Evolutionary conservation across 2,888 invertebrate species (phyloP).

Genomic region (Scaeva pyrastri): DNA sequence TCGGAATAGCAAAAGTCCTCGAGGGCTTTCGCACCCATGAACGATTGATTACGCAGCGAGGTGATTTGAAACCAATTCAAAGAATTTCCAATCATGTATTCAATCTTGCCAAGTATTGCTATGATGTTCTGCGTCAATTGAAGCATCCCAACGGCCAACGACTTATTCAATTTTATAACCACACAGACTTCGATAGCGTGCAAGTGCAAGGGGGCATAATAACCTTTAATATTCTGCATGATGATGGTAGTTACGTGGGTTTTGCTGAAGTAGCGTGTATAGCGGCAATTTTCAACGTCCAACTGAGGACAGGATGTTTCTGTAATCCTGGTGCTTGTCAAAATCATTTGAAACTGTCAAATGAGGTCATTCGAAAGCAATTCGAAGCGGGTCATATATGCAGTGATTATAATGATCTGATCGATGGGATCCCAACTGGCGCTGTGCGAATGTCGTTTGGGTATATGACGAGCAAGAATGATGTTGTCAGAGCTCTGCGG

Average conservation of each 20-base stretch:
- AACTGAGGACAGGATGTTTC: conserved; percentile 96
- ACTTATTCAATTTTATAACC: conserved; percentile 89
- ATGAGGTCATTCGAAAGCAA: conserved; percentile 89
- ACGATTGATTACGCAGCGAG: conserved; percentile 85
- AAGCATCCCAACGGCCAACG: conserved; percentile 90
- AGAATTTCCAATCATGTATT: conserved; percentile 90
- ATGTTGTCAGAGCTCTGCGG: conserved; percentile 89
- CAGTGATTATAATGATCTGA: conserved; percentile 93
- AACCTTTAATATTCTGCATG: conserved; percentile 93
- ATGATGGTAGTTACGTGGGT: conserved; percentile 92
- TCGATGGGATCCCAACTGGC: conserved; percentile 95
- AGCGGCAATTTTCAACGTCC: conserved; percentile 93
- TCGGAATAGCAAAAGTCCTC: conserved; percentile 91
- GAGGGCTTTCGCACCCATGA: conserved; percentile 92
- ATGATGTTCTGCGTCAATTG: conserved; percentile 86
- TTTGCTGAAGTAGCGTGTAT: conserved; percentile 96
- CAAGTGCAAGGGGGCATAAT: conserved; percentile 92
- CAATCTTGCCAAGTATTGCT: conserved; percentile 89
- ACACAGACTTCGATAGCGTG: conserved; percentile 87
- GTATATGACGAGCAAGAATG: conserved; percentile 91
- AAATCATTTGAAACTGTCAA: conserved; percentile 88
- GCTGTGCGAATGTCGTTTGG: conserved; percentile 97
- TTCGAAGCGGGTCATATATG: conserved; percentile 95
- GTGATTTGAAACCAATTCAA: conserved; percentile 84
- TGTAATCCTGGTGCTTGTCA: conserved; percentile 99